Evolutionary conservation across 2,888 invertebrate species (phyloP), one percentile per base, ranked within the genome.

Genomic region (Busseola fusca): DNA sequence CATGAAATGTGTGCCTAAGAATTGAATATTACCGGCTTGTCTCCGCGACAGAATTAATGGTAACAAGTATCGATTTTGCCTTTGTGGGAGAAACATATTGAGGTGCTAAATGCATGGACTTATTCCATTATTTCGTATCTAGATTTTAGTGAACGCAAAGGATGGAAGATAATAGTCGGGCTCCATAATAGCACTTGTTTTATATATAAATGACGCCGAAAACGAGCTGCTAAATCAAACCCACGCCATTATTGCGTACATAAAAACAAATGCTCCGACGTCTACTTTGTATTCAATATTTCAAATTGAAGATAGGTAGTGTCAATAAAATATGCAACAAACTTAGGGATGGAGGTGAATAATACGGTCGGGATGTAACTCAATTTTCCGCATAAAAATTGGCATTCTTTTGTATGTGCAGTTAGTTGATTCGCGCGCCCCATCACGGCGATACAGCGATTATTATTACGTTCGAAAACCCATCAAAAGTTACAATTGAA

Each of bases 401-500:
- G 95, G 91, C 93, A 92, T 95, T 94, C 93, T 94, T 94, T 94
- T 94, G 93, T 94, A 84, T 80, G 90, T 84, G 87, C 91, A 76
- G 82, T 89, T 91, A 91, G 92, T 93, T 92, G 93, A 93, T 93
- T 92, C 91, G 88, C 89, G 89, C 93, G 89, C 95, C 94, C 95
- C 92, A 93, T 91, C 91, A 89, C 87, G 83, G 87, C 92, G 91
- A 94, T 94, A 93, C 90, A 90, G 88, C 94, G 94, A 95, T 95
- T 95, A 95, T 95, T 95, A 95, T 95, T 95, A 93, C 94, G 93
- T 95, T 95, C 93, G 94, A 93, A 95, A 95, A 95, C 94, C 95
- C 95, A 95, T 95, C 95, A 95, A 94, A 95, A 95, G 95, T 95
- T 95, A 94, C 95, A 95, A 95, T 95, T 95, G 95, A 95, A 95